Percentiles rank a stretch among this genome's conserved stretches.
These are phyloP conservation scores for Himalopsyche japonica DNA, from an alignment of 2,888 invertebrate species.

Conservation along the genomic window DNA sequence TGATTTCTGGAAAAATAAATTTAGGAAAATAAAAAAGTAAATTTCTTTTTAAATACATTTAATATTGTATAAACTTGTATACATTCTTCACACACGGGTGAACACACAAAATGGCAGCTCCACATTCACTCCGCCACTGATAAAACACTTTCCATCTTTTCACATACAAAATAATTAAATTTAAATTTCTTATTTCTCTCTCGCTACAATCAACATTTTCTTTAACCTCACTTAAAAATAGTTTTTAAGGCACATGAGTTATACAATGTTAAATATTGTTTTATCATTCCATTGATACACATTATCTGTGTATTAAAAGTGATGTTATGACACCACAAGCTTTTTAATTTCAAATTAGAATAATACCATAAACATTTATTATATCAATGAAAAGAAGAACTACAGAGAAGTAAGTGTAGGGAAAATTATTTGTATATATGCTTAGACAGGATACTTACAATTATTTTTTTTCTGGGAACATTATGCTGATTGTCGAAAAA, in stretches of 20 bases:
- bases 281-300: background rate
- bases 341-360: background rate
- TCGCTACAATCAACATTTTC: background rate
- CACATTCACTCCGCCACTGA: background rate
- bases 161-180: background rate
- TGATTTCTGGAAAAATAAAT: too few relatives aligned
- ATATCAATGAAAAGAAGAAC: too few relatives aligned
- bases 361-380: background rate
- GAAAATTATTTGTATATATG: too few relatives aligned
- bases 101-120: constrained; percentile 1
- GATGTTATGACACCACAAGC: background rate
- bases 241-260: background rate
- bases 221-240: background rate
- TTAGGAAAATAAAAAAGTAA: background rate
- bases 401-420: too few relatives aligned
- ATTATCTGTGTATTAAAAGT: background rate
- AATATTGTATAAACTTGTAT: constrained; percentile 1
- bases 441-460: too few relatives aligned
- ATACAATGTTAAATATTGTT: background rate
- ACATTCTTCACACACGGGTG: background rate
- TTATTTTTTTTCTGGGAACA: too few relatives aligned
- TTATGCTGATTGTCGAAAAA: too few relatives aligned
- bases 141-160: background rate
- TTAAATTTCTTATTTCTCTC: background rate
- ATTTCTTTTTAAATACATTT: background rate